Evolutionary conservation across 2,797 vertebrate species (phyloP).

Genomic region (Siniperca undulata): DNA sequence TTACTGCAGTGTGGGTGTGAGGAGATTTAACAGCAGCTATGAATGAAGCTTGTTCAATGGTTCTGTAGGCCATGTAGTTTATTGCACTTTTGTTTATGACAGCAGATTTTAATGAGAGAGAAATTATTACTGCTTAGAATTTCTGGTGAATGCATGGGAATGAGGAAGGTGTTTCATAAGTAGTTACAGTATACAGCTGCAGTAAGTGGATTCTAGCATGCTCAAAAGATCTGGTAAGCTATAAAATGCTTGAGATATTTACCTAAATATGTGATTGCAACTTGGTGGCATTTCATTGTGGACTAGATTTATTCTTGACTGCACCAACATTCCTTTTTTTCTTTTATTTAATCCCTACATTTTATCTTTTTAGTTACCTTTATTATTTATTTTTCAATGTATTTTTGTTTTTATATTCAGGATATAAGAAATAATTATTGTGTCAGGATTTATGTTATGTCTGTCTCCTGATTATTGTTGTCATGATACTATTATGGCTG

Average conservation of each 20-base stretch:
- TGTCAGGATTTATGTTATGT: background rate
- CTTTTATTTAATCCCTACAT: background rate
- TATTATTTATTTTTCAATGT: background rate
- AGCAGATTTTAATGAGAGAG: slow-evolving; percentile 59
- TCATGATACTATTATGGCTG: too few species aligned
- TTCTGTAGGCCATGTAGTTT: slow-evolving; percentile 50
- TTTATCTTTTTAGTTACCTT: background rate
- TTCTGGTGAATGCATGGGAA: slow-evolving; percentile 35
- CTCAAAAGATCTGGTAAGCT: slow-evolving; percentile 1
- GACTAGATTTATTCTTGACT: background rate
- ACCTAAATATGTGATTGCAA: background rate
- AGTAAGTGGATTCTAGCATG: slow-evolving; percentile 20
- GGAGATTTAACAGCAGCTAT: slow-evolving; percentile 58
- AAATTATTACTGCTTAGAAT: slow-evolving; percentile 31
- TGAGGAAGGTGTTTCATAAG: slow-evolving; percentile 66
- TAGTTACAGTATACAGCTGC: slow-evolving; percentile 31
- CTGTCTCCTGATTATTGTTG: background rate
- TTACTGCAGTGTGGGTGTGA: slow-evolving; percentile 56
- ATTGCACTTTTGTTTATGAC: slow-evolving; percentile 60
- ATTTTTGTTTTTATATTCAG: background rate
- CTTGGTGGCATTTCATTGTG: background rate
- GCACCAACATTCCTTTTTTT: background rate
- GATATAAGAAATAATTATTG: background rate
- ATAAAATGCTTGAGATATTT: slow-evolving; percentile 15
- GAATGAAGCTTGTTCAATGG: slow-evolving; percentile 39